Percentiles rank a stretch among this genome's conserved stretches.
phyloP scores from a whole-genome alignment of 2,113 vertebrate genomes.

The Proterorhinus semilunaris region DNA sequence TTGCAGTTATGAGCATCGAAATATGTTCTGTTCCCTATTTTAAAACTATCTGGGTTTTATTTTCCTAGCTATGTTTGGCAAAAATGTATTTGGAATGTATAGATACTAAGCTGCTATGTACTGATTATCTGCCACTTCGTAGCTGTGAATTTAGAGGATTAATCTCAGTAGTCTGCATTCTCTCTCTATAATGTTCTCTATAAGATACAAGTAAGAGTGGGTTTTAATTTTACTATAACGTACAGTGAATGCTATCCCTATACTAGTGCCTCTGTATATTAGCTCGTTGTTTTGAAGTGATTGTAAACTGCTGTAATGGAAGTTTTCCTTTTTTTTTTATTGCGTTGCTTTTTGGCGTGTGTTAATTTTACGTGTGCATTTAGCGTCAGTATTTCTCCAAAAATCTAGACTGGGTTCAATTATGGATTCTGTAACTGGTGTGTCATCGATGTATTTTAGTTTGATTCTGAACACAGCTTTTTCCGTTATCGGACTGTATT shows the following conservation, averaged over 20 bases:
- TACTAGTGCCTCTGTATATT: slow-evolving; percentile 79
- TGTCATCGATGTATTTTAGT: slow-evolving; percentile 84
- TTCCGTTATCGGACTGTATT: slow-evolving; percentile 60
- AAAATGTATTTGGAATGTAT: slow-evolving; percentile 99
- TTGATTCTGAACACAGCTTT: slow-evolving; percentile 75
- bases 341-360: slow-evolving; percentile 42
- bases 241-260: slow-evolving; percentile 68
- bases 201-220: slow-evolving; percentile 86
- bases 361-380: slow-evolving; percentile 42
- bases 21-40: slow-evolving; percentile 82
- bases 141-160: slow-evolving; percentile 99
- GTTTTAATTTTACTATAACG: slow-evolving; percentile 78
- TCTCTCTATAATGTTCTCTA: slow-evolving; percentile 88
- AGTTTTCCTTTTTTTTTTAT: slow-evolving; percentile 81
- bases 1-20: slow-evolving; percentile 77
- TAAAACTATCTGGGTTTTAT: slow-evolving; percentile 82
- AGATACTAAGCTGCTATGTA: slow-evolving; percentile 99
- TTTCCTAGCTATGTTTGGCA: slow-evolving; percentile 88
- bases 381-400: slow-evolving; percentile 95
- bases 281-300: slow-evolving; percentile 94
- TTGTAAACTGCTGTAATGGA: slow-evolving; percentile 98
- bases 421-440: slow-evolving; percentile 87
- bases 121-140: slow-evolving; percentile 96
- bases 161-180: slow-evolving; percentile 91
- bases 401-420: slow-evolving; percentile 86